phyloP scores from a whole-genome alignment of 1,140 invertebrate species.

The Homalodisca vitripennis region DNA sequence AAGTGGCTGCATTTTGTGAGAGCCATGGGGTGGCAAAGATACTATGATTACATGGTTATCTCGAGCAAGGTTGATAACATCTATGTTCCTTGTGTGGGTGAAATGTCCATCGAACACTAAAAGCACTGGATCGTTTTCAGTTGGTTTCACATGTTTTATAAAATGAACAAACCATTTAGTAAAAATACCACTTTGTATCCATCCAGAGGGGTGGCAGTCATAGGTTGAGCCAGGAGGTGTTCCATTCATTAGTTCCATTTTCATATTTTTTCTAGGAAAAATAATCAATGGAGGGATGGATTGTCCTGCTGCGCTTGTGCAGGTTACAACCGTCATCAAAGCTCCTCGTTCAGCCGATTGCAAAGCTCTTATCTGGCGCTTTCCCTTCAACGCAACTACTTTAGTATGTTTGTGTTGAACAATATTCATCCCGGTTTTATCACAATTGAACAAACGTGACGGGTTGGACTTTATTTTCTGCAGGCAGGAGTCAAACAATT shows the following conservation, averaged over 20 bases:
- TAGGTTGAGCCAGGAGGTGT: slow-evolving; percentile 44
- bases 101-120: slow-evolving; percentile 43
- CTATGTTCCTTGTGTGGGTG: slow-evolving; percentile 43
- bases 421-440: too few species aligned
- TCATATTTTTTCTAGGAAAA: slow-evolving; percentile 44
- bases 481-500: too few species aligned
- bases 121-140: slow-evolving; percentile 37
- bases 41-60: slow-evolving; percentile 40
- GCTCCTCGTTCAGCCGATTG: slow-evolving; percentile 42
- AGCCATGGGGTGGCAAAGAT: slow-evolving; percentile 42
- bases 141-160: slow-evolving; percentile 36
- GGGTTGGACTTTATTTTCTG: too few species aligned
- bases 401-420: too few species aligned
- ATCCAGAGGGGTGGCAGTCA: slow-evolving; percentile 43
- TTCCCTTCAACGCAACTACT: slow-evolving; percentile 37
- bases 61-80: slow-evolving; percentile 33
- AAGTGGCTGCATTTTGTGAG: slow-evolving; percentile 41
- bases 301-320: slow-evolving; percentile 44
- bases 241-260: slow-evolving; percentile 43
- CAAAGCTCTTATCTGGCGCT: slow-evolving; percentile 41
- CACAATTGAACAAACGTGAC: too few species aligned
- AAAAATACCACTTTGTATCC: slow-evolving; percentile 37
- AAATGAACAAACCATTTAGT: slow-evolving; percentile 43
- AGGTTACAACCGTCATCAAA: slow-evolving; percentile 39
- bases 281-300: slow-evolving; percentile 47